phyloP scores from a whole-genome alignment of 1,140 invertebrate genomes.

The Brachionus calyciflorus region DNA sequence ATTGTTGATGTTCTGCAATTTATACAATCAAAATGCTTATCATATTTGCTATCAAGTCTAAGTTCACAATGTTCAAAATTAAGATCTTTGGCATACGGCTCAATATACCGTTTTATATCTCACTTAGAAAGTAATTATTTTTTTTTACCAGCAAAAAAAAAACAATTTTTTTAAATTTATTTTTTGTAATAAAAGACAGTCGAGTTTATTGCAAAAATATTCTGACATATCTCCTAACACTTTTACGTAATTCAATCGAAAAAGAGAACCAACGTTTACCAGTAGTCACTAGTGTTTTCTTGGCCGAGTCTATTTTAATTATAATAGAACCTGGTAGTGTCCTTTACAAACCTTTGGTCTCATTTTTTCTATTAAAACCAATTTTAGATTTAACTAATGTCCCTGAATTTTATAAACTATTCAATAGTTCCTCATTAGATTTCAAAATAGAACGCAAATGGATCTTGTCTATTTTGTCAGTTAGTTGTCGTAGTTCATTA shows the following conservation, averaged over 20 bases:
- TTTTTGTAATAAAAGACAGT: background rate
- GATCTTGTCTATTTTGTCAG: constrained; percentile 68
- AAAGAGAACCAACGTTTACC: constrained; percentile 65
- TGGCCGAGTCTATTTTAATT: constrained; percentile 67
- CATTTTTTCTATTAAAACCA: constrained; percentile 71
- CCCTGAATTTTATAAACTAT: constrained; percentile 73
- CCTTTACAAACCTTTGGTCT: constrained; percentile 66
- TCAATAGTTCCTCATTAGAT: constrained; percentile 68
- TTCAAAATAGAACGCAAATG: constrained; percentile 65
- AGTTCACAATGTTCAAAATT: background rate
- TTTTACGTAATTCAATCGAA: constrained; percentile 56
- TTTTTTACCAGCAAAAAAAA: too few species aligned
- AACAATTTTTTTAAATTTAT: background rate
- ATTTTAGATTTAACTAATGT: constrained; percentile 68
- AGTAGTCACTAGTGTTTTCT: constrained; percentile 69
- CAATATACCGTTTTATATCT: constrained; percentile 5
- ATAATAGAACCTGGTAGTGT: constrained; percentile 65
- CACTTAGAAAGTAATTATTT: constrained; percentile 25
- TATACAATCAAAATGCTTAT: constrained; percentile 15
- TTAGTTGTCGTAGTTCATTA: constrained; percentile 66
- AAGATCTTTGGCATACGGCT: constrained; percentile 9
- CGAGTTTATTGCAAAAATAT: constrained; percentile 37
- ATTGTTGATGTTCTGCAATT: constrained; percentile 30
- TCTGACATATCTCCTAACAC: constrained; percentile 56
- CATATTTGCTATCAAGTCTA: background rate